Evolutionary conservation across 2,113 vertebrate genomes (phyloP).

Genomic region (Coptodon rendalli): DNA sequence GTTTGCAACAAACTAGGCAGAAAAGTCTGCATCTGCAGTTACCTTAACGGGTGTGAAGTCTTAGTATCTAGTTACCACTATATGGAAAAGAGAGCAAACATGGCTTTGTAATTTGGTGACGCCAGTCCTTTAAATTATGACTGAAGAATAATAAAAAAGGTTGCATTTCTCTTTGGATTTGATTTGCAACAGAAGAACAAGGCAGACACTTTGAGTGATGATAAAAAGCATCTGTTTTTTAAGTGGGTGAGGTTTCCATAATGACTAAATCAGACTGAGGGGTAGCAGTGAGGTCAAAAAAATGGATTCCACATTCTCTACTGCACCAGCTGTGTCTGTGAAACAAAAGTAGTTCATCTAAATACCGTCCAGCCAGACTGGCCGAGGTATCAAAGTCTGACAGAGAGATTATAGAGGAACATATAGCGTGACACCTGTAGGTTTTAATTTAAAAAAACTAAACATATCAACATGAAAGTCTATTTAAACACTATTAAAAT

Average conservation of each 20-base stretch:
- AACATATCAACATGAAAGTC: not conserved
- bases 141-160: not conserved
- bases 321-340: conserved; percentile 9
- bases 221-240: conserved; percentile 7
- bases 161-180: not conserved
- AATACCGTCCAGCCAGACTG: conserved; percentile 13
- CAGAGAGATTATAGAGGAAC: not conserved
- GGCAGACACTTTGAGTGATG: not conserved
- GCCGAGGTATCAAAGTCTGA: not conserved
- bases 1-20: not conserved
- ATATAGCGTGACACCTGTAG: not conserved
- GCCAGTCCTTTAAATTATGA: not conserved
- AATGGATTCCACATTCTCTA: not conserved
- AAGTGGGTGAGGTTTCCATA: not conserved
- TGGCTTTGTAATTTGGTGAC: not conserved
- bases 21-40: not conserved
- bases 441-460: accelerated
- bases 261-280: conserved; percentile 36
- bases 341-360: conserved; percentile 42
- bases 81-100: not conserved
- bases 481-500: not conserved
- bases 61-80: not conserved
- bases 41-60: not conserved
- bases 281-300: conserved; percentile 34
- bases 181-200: not conserved